phyloP scores from a whole-genome alignment of 2,888 invertebrate species.

The Caenorhabditis uteleia region DNA sequence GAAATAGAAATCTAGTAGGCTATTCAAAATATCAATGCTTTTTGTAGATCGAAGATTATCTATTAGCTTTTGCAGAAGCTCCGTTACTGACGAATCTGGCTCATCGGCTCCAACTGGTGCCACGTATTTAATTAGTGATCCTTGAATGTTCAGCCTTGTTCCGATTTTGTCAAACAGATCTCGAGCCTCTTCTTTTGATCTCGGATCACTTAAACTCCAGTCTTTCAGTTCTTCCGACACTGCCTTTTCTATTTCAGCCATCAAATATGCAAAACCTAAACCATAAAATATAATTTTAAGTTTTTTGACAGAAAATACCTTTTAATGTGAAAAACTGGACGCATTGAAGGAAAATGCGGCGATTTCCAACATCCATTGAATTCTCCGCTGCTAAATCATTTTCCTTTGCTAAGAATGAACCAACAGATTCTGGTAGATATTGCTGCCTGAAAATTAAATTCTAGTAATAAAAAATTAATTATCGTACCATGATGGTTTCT shows the following conservation, averaged over 20 bases:
- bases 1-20: slow-evolving; percentile 50
- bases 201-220: slow-evolving; percentile 23
- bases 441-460: slow-evolving; percentile 13
- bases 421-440: slow-evolving; percentile 21
- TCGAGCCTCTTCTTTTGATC: slow-evolving; percentile 25
- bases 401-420: slow-evolving; percentile 2
- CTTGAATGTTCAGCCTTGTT: slow-evolving; percentile 16
- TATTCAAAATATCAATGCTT: slow-evolving; percentile 34
- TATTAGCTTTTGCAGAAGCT: slow-evolving; percentile 40
- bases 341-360: slow-evolving; percentile 55
- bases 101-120: slow-evolving; percentile 38
- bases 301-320: slow-evolving; percentile 38
- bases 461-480: not conserved
- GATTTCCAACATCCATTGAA: slow-evolving; percentile 34
- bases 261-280: slow-evolving; percentile 40
- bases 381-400: not conserved
- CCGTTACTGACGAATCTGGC: slow-evolving; percentile 12
- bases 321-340: slow-evolving; percentile 53
- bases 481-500: slow-evolving; percentile 4
- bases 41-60: slow-evolving; percentile 27
- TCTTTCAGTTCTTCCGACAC: slow-evolving; percentile 25
- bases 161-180: slow-evolving; percentile 37
- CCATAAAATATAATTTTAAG: not conserved
- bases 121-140: slow-evolving; percentile 32
- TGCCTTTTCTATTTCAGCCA: slow-evolving; percentile 38